These are phyloP conservation scores for Malurus melanocephalus DNA, from an alignment of 2,113 vertebrate genomes.

Conservation along the genomic window DNA sequence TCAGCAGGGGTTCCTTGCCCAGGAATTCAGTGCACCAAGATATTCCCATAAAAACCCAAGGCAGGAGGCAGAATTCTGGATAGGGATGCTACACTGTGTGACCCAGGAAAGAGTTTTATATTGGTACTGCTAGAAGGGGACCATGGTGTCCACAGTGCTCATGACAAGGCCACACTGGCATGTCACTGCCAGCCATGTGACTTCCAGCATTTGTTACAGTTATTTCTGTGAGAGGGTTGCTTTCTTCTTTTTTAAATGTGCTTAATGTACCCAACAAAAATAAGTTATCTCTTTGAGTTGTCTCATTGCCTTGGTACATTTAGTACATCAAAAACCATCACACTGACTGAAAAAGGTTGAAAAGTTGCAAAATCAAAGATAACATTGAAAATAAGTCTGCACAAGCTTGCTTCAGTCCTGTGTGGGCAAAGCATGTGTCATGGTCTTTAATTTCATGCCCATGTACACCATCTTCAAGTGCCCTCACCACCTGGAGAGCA, in stretches of 20 bases:
- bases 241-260: not conserved
- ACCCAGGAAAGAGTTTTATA: not conserved
- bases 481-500: not conserved
- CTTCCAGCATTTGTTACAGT: not conserved
- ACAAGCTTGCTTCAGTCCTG: not conserved
- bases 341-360: not conserved
- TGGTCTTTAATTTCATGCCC: not conserved
- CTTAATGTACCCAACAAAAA: not conserved
- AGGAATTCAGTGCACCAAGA: not conserved
- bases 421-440: not conserved
- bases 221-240: not conserved
- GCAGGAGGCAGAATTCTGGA: not conserved
- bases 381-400: not conserved
- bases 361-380: not conserved
- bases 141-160: not conserved
- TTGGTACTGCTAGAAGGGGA: not conserved
- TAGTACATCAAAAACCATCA: not conserved
- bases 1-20: not conserved
- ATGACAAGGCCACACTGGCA: not conserved
- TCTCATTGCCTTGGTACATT: not conserved
- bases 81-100: fast-evolving
- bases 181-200: not conserved
- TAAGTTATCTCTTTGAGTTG: not conserved
- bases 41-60: not conserved
- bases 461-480: not conserved